Conservation (phyloP, 2,888 invertebrate genomes). For the Sinopyrophorus schimmeli region DNA sequence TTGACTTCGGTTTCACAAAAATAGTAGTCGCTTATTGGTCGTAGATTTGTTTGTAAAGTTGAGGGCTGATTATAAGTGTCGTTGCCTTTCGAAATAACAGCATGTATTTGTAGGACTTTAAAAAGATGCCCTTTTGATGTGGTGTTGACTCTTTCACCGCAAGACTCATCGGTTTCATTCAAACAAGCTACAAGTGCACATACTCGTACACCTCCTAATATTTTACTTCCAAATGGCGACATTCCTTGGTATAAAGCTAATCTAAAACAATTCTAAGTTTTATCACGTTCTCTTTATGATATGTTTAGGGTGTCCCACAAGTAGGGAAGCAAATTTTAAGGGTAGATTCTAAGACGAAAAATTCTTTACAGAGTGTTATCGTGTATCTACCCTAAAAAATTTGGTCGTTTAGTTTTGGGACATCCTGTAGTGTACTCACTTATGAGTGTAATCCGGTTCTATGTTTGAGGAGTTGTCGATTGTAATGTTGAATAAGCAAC, state of each 20-base stretch:
- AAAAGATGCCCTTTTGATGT: slow-evolving; percentile 20
- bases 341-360: no score
- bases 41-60: slow-evolving; percentile 35
- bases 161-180: slow-evolving; percentile 31
- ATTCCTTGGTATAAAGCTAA: slow-evolving; percentile 36
- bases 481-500: slow-evolving; percentile 32
- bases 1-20: slow-evolving; percentile 33
- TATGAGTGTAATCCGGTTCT: slow-evolving; percentile 25
- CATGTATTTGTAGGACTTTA: slow-evolving; percentile 30
- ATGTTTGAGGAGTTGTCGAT: slow-evolving; percentile 12
- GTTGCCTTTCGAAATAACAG: slow-evolving; percentile 23
- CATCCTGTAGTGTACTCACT: slow-evolving; percentile 18
- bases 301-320: no score
- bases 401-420: no score
- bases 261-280: slow-evolving; percentile 31
- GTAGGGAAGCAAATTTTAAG: no score
- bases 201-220: slow-evolving; percentile 36
- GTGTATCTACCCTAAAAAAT: no score
- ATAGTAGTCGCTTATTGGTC: slow-evolving; percentile 33
- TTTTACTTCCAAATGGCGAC: slow-evolving; percentile 26
- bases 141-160: slow-evolving; percentile 26
- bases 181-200: slow-evolving; percentile 38
- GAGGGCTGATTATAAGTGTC: slow-evolving; percentile 35
- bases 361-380: no score
- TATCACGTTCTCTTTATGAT: no score